These are phyloP conservation scores for Anguilla megastoma DNA, from an alignment of 2,797 vertebrate genomes.

Conservation along the genomic window DNA sequence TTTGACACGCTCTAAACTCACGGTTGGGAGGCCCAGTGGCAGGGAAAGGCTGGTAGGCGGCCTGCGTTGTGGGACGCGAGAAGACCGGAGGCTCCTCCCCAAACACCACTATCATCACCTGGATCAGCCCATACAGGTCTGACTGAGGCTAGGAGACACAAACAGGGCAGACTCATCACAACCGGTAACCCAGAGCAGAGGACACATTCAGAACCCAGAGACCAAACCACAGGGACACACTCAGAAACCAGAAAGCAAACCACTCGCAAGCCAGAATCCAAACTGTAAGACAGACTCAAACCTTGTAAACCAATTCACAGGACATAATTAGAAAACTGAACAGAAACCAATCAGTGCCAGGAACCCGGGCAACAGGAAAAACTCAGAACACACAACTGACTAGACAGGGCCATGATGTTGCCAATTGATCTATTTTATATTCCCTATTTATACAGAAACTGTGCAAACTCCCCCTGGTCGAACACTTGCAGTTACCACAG, in stretches of 20 bases:
- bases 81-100: constrained; percentile 97
- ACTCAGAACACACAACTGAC: neutral
- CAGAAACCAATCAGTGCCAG: too few species aligned
- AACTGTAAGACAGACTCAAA: neutral
- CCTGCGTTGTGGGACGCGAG: constrained; percentile 84
- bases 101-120: constrained; percentile 98
- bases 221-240: constrained; percentile 87
- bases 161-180: constrained; percentile 67
- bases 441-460: neutral
- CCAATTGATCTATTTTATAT: neutral
- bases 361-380: too few species aligned
- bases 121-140: constrained; percentile 93
- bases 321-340: too few species aligned
- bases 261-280: neutral
- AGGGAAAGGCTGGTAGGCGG: constrained; percentile 87
- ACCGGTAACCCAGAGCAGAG: constrained; percentile 62
- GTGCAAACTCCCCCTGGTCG: neutral
- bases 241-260: constrained; percentile 75
- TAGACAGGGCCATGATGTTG: neutral
- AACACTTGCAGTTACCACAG: neutral
- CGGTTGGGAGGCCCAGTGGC: constrained; percentile 91
- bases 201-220: constrained; percentile 80
- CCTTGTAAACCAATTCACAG: too few species aligned
- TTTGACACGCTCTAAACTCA: constrained; percentile 67
- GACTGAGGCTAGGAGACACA: constrained; percentile 88